Conservation (phyloP, 2,888 invertebrate genomes). For the Melanophora roralis region DNA sequence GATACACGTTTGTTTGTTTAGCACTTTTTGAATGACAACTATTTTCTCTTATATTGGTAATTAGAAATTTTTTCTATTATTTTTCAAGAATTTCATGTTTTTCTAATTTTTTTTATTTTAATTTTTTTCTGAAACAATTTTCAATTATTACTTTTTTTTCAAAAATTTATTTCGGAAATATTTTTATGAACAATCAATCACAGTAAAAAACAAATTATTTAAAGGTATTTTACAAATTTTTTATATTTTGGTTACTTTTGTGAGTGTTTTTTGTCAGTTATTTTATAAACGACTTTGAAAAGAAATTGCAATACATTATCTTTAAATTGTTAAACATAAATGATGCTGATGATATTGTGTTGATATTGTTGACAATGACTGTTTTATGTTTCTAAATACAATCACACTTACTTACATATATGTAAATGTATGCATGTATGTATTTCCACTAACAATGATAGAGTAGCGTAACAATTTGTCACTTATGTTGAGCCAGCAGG, state of each 20-base stretch:
- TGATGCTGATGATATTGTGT: background rate
- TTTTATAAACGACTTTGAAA: conserved; percentile 26
- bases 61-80: no score
- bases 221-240: background rate
- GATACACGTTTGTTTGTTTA: no score
- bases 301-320: conserved; percentile 18
- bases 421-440: no score
- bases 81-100: no score
- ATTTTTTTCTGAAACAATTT: background rate
- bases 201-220: conserved; percentile 3
- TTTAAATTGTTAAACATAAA: background rate
- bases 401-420: no score
- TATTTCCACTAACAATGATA: conserved; percentile 30
- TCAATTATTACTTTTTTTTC: background rate
- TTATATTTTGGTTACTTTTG: background rate
- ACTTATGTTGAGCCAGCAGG: background rate
- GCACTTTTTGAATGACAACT: background rate
- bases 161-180: background rate
- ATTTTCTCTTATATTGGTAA: background rate
- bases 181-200: conserved; percentile 34
- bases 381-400: no score
- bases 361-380: background rate
- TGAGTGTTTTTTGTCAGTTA: conserved; percentile 37
- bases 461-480: conserved; percentile 46
- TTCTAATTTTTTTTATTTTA: background rate